Conservation (phyloP, 2,797 vertebrate genomes). For the Tokudaia tokunoshimensis region DNA sequence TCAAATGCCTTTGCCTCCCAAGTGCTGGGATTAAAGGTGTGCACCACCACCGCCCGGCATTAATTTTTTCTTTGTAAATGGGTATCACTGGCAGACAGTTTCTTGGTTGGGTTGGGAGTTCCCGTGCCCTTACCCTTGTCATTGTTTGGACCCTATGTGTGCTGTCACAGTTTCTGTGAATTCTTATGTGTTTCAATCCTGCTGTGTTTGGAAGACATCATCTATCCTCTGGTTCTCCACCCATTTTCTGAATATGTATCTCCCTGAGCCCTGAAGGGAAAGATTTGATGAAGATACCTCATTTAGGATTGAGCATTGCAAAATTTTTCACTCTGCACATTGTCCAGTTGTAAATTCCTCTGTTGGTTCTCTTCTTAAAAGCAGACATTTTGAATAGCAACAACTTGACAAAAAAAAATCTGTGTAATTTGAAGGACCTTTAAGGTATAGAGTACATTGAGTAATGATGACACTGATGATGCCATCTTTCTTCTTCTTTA, state of each 20-base stretch:
- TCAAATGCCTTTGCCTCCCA: too few relatives aligned
- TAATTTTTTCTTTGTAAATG: background rate
- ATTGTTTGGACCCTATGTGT: background rate
- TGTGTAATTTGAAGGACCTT: background rate
- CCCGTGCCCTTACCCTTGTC: background rate
- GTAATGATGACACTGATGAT: background rate
- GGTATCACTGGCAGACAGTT: background rate
- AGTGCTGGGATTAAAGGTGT: too few relatives aligned
- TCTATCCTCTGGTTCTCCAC: background rate
- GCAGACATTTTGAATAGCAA: background rate
- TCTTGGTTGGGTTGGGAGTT: background rate
- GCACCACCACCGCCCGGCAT: too few relatives aligned
- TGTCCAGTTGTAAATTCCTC: background rate
- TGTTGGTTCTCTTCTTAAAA: background rate
- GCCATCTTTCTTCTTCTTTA: background rate
- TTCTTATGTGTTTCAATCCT: background rate
- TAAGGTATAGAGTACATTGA: background rate
- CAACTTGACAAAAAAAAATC: background rate
- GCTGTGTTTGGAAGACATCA: background rate
- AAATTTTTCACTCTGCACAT: background rate
- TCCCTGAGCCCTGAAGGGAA: background rate
- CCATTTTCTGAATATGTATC: background rate
- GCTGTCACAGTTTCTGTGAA: background rate
- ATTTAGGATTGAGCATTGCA: background rate
- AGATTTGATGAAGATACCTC: background rate